Evolutionary conservation across 2,797 vertebrate species (phyloP).

Genomic region (Knipowitschia caucasica): DNA sequence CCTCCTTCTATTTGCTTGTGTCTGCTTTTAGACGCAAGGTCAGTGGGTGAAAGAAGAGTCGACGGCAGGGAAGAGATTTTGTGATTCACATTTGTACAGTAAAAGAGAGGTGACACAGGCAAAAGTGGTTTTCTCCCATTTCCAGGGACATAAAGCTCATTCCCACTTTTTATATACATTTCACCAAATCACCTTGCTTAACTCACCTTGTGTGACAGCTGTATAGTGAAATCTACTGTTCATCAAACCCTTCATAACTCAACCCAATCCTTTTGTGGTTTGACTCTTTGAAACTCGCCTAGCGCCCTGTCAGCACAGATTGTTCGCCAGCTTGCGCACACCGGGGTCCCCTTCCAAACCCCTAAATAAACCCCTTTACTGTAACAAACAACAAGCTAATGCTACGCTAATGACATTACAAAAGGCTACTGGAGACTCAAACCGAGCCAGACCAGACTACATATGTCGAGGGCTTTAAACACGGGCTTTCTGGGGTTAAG

Average conservation of each 20-base stretch:
- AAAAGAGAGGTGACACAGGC: too few relatives aligned
- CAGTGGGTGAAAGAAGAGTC: conserved; percentile 30
- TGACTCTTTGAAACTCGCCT: conserved; percentile 49
- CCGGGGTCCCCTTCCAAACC: conserved; percentile 15
- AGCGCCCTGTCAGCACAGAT: conserved; percentile 32
- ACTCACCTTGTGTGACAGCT: conserved; percentile 45
- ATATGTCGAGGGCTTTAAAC: conserved; percentile 72
- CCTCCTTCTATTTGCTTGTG: conserved; percentile 52
- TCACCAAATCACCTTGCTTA: neutral
- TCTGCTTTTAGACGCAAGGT: conserved; percentile 52
- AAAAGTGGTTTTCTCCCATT: too few relatives aligned
- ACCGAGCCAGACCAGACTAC: conserved; percentile 72
- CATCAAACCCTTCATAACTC: conserved; percentile 57
- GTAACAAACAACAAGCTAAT: conserved; percentile 54
- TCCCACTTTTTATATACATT: neutral
- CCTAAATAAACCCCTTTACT: conserved; percentile 61
- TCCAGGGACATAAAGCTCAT: too few relatives aligned
- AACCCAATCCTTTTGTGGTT: conserved; percentile 43
- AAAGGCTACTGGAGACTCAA: conserved; percentile 58
- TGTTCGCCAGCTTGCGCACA: conserved; percentile 9
- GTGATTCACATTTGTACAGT: too few relatives aligned
- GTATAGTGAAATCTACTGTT: conserved; percentile 45
- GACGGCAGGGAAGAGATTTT: neutral
- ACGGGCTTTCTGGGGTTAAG: conserved; percentile 66
- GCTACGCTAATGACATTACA: conserved; percentile 66